phyloP scores from a whole-genome alignment of 1,140 invertebrate species.

The Drosophila prosaltans region DNA sequence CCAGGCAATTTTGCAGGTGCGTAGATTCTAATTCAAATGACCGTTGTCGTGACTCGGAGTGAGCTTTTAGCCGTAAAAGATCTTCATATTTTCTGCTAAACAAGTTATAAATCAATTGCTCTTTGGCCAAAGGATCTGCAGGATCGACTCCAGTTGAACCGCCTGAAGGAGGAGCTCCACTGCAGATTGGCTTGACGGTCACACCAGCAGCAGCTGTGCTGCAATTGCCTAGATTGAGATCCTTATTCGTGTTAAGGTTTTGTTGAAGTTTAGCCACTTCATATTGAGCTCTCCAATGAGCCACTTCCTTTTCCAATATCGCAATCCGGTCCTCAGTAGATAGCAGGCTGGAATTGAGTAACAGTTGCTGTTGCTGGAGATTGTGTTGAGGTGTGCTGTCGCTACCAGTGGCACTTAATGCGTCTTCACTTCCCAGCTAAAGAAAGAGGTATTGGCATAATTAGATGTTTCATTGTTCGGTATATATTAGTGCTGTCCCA shows the following conservation, averaged over 20 bases:
- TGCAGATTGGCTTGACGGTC: slow-evolving; percentile 52
- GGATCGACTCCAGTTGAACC: slow-evolving; percentile 53
- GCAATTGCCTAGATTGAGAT: slow-evolving; percentile 68
- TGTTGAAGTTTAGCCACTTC: slow-evolving; percentile 85
- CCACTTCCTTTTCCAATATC: slow-evolving; percentile 85
- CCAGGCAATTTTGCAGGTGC: slow-evolving; percentile 77
- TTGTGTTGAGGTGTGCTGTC: slow-evolving; percentile 75
- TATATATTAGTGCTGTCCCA: slow-evolving; percentile 15
- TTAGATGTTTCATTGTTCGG: neutral
- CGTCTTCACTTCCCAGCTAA: slow-evolving; percentile 86
- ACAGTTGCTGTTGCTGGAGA: slow-evolving; percentile 34
- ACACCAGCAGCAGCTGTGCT: slow-evolving; percentile 75
- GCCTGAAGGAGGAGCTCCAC: slow-evolving; percentile 49
- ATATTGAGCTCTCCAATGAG: slow-evolving; percentile 85
- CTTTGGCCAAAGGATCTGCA: slow-evolving; percentile 59
- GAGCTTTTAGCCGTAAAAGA: slow-evolving; percentile 65
- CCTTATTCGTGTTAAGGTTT: slow-evolving; percentile 59
- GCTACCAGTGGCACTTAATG: slow-evolving; percentile 84
- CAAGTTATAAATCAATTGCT: slow-evolving; percentile 73
- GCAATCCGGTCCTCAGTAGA: slow-evolving; percentile 72
- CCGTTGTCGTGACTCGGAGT: slow-evolving; percentile 69
- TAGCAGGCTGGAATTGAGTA: slow-evolving; percentile 29
- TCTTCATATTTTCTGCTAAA: slow-evolving; percentile 80
- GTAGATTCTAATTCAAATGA: slow-evolving; percentile 68
- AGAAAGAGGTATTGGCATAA: neutral